phyloP scores from a whole-genome alignment of 1,140 invertebrate species.

The Tetragnatha versicolor region DNA sequence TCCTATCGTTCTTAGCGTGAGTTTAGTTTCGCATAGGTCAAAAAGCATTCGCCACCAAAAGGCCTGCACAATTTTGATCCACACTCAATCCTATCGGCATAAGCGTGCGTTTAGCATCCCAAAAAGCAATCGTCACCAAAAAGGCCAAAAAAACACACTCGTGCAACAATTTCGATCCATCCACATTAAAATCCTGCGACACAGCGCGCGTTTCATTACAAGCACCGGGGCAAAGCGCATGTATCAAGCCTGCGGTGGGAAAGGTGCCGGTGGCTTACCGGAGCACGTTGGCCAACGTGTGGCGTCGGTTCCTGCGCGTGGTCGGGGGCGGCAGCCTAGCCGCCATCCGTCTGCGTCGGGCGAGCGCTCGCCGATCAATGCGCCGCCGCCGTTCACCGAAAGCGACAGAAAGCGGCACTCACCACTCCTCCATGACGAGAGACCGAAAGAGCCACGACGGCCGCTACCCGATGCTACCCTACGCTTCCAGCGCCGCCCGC shows the following conservation, averaged over 20 bases:
- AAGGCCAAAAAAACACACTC: too few species aligned
- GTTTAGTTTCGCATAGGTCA: too few species aligned
- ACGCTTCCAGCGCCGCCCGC: conserved; percentile 35
- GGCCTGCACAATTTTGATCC: too few species aligned
- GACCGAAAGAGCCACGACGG: background rate
- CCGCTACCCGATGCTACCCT: conserved; percentile 2
- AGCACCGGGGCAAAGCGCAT: background rate
- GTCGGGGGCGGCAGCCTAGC: conserved; percentile 21
- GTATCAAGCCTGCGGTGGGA: background rate
- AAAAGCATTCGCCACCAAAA: too few species aligned
- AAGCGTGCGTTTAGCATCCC: too few species aligned
- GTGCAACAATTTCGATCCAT: too few species aligned
- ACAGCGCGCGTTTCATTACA: background rate
- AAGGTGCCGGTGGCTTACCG: conserved; percentile 16
- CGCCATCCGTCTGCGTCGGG: conserved; percentile 22
- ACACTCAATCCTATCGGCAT: too few species aligned
- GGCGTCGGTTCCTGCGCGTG: conserved; percentile 20
- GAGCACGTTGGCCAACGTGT: conserved; percentile 44
- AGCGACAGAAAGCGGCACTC: conserved; percentile 8
- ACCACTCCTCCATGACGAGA: conserved; percentile 33
- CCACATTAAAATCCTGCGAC: background rate
- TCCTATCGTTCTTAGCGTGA: too few species aligned
- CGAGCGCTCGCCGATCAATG: conserved; percentile 35
- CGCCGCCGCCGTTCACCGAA: background rate
- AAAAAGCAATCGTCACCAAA: too few species aligned